Conservation (phyloP, 2,797 vertebrate species). For the Psittacula derbiana region DNA sequence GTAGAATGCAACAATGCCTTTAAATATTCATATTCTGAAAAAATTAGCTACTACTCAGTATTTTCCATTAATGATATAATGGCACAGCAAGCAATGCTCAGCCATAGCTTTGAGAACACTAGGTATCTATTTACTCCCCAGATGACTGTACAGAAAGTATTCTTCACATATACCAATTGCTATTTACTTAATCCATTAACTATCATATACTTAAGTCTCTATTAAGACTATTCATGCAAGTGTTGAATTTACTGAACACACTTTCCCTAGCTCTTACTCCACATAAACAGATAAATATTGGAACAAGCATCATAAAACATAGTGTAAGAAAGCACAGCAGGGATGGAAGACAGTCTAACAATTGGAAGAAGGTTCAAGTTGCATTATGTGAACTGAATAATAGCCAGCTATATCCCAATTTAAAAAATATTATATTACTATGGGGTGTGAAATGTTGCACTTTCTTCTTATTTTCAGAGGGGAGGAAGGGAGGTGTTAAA, state of each 20-base stretch:
- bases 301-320: neutral
- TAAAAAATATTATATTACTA: neutral
- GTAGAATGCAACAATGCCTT: neutral
- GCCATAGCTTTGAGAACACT: neutral
- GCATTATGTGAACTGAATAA: neutral
- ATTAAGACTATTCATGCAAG: neutral
- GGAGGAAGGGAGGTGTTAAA: fast-evolving
- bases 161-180: neutral
- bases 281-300: neutral
- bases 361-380: neutral
- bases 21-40: neutral
- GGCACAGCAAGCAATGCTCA: neutral
- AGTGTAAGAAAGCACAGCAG: neutral
- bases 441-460: neutral
- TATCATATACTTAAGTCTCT: neutral
- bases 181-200: neutral
- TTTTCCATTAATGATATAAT: neutral
- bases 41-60: neutral
- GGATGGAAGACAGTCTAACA: neutral
- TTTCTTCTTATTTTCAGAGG: neutral
- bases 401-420: neutral
- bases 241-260: neutral
- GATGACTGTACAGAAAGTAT: neutral
- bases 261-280: neutral
- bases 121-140: neutral